phyloP scores from a whole-genome alignment of 2,113 vertebrate species.

The Festucalex cinctus region DNA sequence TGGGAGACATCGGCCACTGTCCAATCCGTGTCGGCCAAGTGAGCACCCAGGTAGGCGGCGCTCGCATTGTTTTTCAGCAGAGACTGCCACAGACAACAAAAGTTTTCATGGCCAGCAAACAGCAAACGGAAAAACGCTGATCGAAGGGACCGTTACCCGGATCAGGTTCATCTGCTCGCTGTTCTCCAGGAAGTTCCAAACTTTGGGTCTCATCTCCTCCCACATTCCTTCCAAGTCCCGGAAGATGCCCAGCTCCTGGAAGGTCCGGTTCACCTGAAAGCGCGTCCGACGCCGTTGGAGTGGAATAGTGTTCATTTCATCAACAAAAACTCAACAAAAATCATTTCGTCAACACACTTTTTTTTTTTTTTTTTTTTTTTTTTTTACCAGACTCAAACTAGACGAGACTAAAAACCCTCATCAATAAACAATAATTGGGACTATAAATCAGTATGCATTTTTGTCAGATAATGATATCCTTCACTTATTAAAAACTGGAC shows the following conservation, averaged over 20 bases:
- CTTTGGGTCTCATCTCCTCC: conserved; percentile 88
- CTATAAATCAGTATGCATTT: too few relatives aligned
- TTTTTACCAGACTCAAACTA: too few relatives aligned
- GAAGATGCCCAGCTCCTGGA: conserved; percentile 91
- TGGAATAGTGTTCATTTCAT: too few relatives aligned
- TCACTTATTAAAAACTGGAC: too few relatives aligned
- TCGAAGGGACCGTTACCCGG: conserved; percentile 70
- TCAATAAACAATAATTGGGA: too few relatives aligned
- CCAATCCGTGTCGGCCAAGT: conserved; percentile 78
- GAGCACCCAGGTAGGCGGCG: conserved; percentile 71
- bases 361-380: too few relatives aligned
- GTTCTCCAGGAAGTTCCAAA: conserved; percentile 90
- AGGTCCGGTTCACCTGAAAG: conserved; percentile 91
- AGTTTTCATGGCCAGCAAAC: neutral
- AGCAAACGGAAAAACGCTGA: too few relatives aligned
- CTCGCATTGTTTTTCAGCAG: conserved; percentile 79
- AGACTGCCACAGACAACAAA: conserved; percentile 60
- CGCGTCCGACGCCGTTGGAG: neutral
- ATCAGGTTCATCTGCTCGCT: conserved; percentile 87
- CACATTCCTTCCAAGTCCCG: conserved; percentile 92
- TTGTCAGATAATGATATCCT: too few relatives aligned
- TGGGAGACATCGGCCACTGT: conserved; percentile 75
- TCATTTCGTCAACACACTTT: too few relatives aligned
- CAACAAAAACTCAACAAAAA: too few relatives aligned
- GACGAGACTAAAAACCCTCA: too few relatives aligned